Base-by-base conservation (phyloP, 2,888 invertebrate genomes). In the Lepidonotus clava region DNA sequence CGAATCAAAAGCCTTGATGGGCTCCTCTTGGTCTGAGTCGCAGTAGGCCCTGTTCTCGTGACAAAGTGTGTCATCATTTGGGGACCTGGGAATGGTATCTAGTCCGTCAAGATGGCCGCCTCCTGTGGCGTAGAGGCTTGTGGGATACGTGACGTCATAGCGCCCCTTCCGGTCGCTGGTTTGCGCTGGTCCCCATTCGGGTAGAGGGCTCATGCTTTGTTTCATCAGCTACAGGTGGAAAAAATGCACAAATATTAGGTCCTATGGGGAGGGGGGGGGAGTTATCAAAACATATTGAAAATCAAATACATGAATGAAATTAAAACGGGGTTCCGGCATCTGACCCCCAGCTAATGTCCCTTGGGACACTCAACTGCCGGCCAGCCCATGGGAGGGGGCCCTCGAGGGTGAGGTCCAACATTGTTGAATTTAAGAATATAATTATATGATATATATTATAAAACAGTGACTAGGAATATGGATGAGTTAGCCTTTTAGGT, bases 131-230 rank as follows among this genome's bases (percentile, higher is more conserved):
- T 61, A 61, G 61, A 61, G 61, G 61, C 61, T 28, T 8, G 28
- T 24, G 28, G 28, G 61, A 28, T 61, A 61, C n/a, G 61, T 1
- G 61, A 8, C 2, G 4, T 83, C 56, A 67, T 89, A 88, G 24
- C 86, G 41, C 21, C 87, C 89, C 34, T 84, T 76, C 8, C 92
- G 85, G 87, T 92, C 89, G 14, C 88, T 90, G 0, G 87, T 85
- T 56, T 90, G 87, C 2, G 92, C 92, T 32, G 93, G 93, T 61
- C 93, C 93, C 93, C 93, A 93, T 6, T 91, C 90, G 0, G 86
- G 77, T 6, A 90, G 87, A 14, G 93, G 92, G 40, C 89, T 80
- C 51, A 56, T 76, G 21, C 67, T 36, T 21, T 28, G 56, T 38
- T 84, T 86, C 38, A 85, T 4, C 18, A 85, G 18, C 88, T 88